Evolutionary conservation across 2,797 vertebrate genomes (phyloP).

Genomic region (Merluccius polli): DNA sequence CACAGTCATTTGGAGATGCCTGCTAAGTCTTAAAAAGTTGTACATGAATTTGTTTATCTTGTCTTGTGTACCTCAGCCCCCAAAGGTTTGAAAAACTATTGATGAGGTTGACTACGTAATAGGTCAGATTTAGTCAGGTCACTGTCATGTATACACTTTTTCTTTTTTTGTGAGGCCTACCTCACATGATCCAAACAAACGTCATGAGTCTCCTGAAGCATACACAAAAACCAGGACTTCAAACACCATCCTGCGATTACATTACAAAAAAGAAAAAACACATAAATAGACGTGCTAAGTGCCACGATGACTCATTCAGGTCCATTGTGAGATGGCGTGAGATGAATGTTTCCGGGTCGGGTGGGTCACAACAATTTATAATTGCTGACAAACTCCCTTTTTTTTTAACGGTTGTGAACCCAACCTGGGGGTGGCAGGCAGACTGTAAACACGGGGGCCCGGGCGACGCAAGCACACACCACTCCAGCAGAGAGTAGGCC

Average conservation of each 20-base stretch:
- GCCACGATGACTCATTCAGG: neutral
- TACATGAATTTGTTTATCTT: neutral
- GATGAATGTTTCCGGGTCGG: neutral
- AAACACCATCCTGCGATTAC: neutral
- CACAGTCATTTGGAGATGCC: neutral
- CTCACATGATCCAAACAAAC: neutral
- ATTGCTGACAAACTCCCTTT: too few relatives aligned
- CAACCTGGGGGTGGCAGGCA: conserved; percentile 32
- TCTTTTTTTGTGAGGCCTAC: neutral
- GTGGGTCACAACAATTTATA: neutral
- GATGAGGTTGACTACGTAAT: neutral
- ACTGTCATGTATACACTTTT: neutral
- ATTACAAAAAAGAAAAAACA: neutral
- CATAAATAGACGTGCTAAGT: neutral
- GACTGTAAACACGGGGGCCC: conserved; percentile 57
- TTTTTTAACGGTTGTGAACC: neutral
- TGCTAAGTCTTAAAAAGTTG: neutral
- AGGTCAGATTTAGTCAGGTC: neutral
- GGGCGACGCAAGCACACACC: conserved; percentile 24
- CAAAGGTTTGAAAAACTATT: neutral
- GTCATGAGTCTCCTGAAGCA: neutral
- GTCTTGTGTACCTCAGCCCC: neutral
- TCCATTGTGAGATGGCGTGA: neutral
- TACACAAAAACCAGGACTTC: neutral
- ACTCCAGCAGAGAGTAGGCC: conserved; percentile 30